phyloP scores from a whole-genome alignment of 1,140 invertebrate species.

The Aphis gossypii region DNA sequence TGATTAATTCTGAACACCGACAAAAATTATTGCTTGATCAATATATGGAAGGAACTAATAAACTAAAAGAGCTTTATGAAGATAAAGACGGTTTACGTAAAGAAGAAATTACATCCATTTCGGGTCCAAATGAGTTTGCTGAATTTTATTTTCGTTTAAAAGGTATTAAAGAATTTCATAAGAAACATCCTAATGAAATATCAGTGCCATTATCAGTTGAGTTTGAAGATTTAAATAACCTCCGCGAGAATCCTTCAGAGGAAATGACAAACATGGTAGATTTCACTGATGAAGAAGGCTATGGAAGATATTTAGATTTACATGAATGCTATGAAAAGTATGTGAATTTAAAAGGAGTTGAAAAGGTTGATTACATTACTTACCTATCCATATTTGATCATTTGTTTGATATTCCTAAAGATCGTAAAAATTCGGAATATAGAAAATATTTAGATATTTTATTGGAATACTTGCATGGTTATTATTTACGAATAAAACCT shows the following conservation, averaged over 20 bases:
- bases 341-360: constrained; percentile 95
- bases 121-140: constrained; percentile 96
- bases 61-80: constrained; percentile 92
- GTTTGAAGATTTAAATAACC: constrained; percentile 92
- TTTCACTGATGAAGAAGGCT: constrained; percentile 99
- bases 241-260: constrained; percentile 85
- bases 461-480: constrained; percentile 88
- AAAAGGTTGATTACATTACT: constrained; percentile 96
- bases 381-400: constrained; percentile 95
- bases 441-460: constrained; percentile 85
- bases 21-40: constrained; percentile 90
- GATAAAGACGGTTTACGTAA: constrained; percentile 95
- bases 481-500: constrained; percentile 88
- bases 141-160: constrained; percentile 96
- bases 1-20: constrained; percentile 96
- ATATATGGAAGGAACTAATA: constrained; percentile 82
- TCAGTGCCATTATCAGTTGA: constrained; percentile 95
- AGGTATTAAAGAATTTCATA: constrained; percentile 95
- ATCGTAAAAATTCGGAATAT: constrained; percentile 93
- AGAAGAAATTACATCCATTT: constrained; percentile 91
- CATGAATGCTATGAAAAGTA: constrained; percentile 96
- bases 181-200: constrained; percentile 94
- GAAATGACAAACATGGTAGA: constrained; percentile 84
- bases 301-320: constrained; percentile 98
- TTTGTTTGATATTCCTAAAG: constrained; percentile 93